Percentiles rank a stretch among this genome's conserved stretches.
Conservation (phyloP, 2,113 vertebrate genomes). For the Casuarius casuarius region DNA sequence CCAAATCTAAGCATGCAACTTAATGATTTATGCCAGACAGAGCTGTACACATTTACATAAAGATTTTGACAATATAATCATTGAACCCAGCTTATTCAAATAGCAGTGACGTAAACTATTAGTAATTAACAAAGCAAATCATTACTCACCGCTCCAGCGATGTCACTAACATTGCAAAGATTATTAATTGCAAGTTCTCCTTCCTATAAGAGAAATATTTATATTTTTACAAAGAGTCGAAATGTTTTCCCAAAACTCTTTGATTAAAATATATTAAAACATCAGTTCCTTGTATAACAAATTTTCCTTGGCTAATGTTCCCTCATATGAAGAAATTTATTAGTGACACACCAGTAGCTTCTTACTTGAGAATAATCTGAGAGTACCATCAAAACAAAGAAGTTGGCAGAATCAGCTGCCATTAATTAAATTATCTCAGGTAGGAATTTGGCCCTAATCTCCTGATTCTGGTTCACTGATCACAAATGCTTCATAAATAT, state of each 20-base stretch:
- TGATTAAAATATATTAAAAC: neutral
- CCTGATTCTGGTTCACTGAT: neutral
- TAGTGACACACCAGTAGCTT: neutral
- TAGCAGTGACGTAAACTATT: neutral
- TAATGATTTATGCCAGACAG: neutral
- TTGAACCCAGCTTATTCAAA: neutral
- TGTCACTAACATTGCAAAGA: conserved; percentile 64
- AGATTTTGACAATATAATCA: neutral
- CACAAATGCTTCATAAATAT: neutral
- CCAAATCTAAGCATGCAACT: neutral
- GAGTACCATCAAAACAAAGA: neutral
- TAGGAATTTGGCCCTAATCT: neutral
- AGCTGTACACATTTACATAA: neutral
- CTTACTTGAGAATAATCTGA: neutral
- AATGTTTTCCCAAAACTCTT: neutral
- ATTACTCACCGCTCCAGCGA: conserved; percentile 69
- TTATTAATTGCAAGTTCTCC: conserved; percentile 31
- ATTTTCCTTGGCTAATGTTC: neutral
- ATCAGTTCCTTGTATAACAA: neutral
- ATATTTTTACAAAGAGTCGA: neutral
- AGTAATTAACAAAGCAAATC: neutral
- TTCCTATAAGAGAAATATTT: conserved; percentile 44
- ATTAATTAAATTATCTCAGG: neutral
- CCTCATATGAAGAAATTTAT: neutral
- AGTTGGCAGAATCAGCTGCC: neutral